Evolutionary conservation across 1,140 invertebrate species (phyloP), one percentile per base, ranked within the genome.

Genomic region (Antheraea pernyi): DNA sequence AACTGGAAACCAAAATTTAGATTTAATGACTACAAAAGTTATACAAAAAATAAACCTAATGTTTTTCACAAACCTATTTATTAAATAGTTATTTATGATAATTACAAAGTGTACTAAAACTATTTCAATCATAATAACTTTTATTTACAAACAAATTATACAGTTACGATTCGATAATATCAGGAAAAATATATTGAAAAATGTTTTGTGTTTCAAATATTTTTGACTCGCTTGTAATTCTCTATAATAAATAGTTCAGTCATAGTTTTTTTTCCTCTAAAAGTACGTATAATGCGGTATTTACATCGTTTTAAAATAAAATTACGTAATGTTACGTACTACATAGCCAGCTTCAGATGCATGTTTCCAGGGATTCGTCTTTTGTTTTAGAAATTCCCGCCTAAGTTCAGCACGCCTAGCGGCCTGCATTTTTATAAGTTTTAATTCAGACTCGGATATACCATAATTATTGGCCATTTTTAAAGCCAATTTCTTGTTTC

Each of bases 341-440:
- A 92, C 86, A 88, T 89, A 90, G 19, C 89, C 89, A 84, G 89
- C 80, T 75, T 92, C 82, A 7, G 82, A 76, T 9, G 89, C 88
- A 77, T 91, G 80, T 90, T 92, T 92, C 74, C 81, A 94, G 13
- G 96, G 97, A 83, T 97, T 95, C 0, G 93, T 93, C 42, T 88
- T 84, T 79, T 95, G 93, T 86, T 95, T 96, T n/a, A 96, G 78
- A 83, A 95, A 97, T 80, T 96, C 93, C n/a, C 93, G 80, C 75
- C 95, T 94, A 65, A 95, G 85, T 36, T 85, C 81, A 46, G 89
- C 81, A 73, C 94, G 93, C 72, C 94, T 91, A 67, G 93, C 87
- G 6, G 93, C 92, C 78, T 94, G 94, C 79, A 94, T 93, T 82
- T 94, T 87, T 37, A 94, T 79, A 42, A 95, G 74, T 77, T 93